phyloP scores from a whole-genome alignment of 2,888 invertebrate genomes.

The Dicycla oo region DNA sequence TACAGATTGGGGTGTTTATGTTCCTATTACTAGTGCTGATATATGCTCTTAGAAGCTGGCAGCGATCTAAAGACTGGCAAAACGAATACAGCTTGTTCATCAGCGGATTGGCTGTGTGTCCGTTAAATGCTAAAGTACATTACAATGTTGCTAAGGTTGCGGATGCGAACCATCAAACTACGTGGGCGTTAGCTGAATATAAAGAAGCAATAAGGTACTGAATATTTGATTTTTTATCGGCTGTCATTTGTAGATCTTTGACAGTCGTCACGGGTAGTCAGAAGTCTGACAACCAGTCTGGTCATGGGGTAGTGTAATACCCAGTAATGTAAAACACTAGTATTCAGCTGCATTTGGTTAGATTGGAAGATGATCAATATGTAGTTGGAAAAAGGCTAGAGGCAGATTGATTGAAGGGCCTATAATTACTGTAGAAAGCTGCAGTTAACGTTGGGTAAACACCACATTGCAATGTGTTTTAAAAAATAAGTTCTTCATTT shows the following conservation, averaged over 20 bases:
- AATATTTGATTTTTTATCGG: neutral
- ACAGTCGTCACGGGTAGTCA: too few relatives aligned
- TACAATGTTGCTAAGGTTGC: conserved; percentile 98
- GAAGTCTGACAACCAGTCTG: too few relatives aligned
- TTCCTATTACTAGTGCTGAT: conserved; percentile 71
- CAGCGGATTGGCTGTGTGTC: conserved; percentile 96
- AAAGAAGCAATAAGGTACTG: conserved; percentile 93
- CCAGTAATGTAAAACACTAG: too few relatives aligned
- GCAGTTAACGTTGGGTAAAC: neutral
- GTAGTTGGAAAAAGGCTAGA: too few relatives aligned
- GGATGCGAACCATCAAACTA: conserved; percentile 93
- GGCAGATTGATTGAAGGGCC: too few relatives aligned
- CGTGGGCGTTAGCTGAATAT: conserved; percentile 94
- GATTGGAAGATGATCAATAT: too few relatives aligned
- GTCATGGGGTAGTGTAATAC: too few relatives aligned
- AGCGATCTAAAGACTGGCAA: conserved; percentile 95
- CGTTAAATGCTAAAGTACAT: conserved; percentile 97
- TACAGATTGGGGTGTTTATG: conserved; percentile 69
- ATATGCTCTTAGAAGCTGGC: conserved; percentile 86
- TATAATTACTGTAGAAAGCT: neutral
- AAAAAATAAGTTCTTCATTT: neutral
- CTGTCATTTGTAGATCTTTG: too few relatives aligned
- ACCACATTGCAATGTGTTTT: neutral
- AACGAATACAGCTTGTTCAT: conserved; percentile 94
- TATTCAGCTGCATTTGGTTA: too few relatives aligned